Evolutionary conservation across 64 coral and sea anemone genomes (phyloP).

Genomic region (Anthopleura sola): DNA sequence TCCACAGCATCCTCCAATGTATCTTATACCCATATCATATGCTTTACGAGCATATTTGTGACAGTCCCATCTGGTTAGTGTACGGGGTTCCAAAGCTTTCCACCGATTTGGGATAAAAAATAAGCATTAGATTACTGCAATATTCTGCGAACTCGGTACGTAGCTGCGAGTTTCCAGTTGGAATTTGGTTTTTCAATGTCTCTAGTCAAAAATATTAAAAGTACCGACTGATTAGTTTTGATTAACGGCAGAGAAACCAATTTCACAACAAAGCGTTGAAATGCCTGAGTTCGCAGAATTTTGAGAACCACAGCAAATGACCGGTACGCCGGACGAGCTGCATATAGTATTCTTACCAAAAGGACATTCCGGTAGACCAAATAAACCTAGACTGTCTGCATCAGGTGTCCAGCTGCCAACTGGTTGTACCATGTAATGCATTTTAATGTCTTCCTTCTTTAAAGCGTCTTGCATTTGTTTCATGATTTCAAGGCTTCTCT

Average conservation of each 20-base stretch:
- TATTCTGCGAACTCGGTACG: too few species aligned
- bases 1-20: slow-evolving; percentile 76
- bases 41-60: slow-evolving; percentile 76
- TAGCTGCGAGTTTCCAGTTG: too few species aligned
- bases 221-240: too few species aligned
- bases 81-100: slow-evolving; percentile 66
- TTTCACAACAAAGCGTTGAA: too few species aligned
- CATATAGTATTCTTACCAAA: too few species aligned
- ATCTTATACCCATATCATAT: slow-evolving; percentile 59
- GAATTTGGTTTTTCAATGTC: too few species aligned
- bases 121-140: too few species aligned
- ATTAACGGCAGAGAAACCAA: too few species aligned
- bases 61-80: slow-evolving; percentile 66
- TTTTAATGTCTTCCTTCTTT: slow-evolving; percentile 26
- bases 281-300: too few species aligned
- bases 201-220: too few species aligned
- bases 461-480: slow-evolving; percentile 46
- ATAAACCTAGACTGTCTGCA: slow-evolving; percentile 11
- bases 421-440: slow-evolving; percentile 56
- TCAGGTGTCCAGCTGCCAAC: slow-evolving; percentile 49
- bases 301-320: too few species aligned
- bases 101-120: too few species aligned
- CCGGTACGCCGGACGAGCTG: accelerated
- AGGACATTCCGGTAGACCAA: slow-evolving; percentile 32
- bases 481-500: slow-evolving; percentile 19